These are phyloP conservation scores for Plusia festucae DNA, from an alignment of 2,888 invertebrate genomes.

Conservation along the genomic window DNA sequence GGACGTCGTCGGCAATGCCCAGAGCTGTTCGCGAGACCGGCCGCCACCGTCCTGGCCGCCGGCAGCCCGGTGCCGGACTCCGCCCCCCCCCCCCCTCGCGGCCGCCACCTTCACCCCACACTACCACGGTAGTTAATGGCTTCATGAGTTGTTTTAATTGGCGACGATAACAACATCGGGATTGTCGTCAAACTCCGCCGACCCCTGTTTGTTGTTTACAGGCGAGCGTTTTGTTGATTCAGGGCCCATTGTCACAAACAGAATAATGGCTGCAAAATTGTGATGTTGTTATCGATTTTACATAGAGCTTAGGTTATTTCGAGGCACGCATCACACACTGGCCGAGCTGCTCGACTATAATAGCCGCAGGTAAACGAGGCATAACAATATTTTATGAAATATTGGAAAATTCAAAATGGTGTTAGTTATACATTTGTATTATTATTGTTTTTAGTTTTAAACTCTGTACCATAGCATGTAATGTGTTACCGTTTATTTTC, in stretches of 20 bases:
- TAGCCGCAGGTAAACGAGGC: constrained; percentile 29
- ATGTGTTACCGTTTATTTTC: too few relatives aligned
- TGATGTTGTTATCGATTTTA: constrained; percentile 27
- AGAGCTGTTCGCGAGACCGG: not conserved
- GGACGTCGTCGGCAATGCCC: constrained; percentile 16
- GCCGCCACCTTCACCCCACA: not conserved
- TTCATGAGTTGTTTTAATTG: constrained; percentile 47
- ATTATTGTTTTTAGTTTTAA: too few relatives aligned
- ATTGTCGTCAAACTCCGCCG: constrained; percentile 26
- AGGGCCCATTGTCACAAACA: constrained; percentile 39
- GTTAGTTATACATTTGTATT: too few relatives aligned
- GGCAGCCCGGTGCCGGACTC: not conserved
- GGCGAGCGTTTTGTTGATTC: constrained; percentile 39
- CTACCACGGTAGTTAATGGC: constrained; percentile 21
- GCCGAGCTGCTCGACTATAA: constrained; percentile 10
- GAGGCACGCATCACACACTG: not conserved
- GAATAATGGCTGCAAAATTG: constrained; percentile 39
- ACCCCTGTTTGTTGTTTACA: constrained; percentile 38
- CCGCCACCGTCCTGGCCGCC: too few relatives aligned
- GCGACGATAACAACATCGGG: constrained; percentile 42
- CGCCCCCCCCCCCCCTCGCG: not conserved
- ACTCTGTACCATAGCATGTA: too few relatives aligned
- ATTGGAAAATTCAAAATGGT: too few relatives aligned
- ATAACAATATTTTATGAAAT: constrained; percentile 40
- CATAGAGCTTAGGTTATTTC: not conserved